Evolutionary conservation across 2,797 vertebrate genomes (phyloP), one percentile per base, ranked within the genome.

Genomic region (Crenichthys baileyi): DNA sequence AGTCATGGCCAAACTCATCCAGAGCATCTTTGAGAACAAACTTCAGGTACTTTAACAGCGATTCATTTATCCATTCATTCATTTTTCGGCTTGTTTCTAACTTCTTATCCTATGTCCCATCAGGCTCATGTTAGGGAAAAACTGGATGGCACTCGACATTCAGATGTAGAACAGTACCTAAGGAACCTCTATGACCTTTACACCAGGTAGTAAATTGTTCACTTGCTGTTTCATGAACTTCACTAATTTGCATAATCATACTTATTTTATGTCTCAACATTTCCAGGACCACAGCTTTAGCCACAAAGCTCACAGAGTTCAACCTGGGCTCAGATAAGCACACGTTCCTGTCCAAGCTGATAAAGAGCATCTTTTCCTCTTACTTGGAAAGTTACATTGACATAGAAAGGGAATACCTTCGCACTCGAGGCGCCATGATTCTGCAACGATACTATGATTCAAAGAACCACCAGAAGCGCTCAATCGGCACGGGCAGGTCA

Each of bases 281-380:
- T 82, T 63, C 81, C 95, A 99, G 98, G 94, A 99, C 98, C 50
- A 98, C 97, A 79, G 90, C 92, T 79, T 95, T 99, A 93, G 97
- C 98, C 84, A 95, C 96, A 92, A 99, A 98, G 93, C 94, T 99
- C 93, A 95, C 97, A 79, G 98, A 99, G 89, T 99, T 99, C 94
- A 99, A 99, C 94, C 94, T 99, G 95, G 98, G 98, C 92, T 99
- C 98, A 84, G 98, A 99, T 96, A 99, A 99, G 94, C 98, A 99
- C 95, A 99, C 98, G 75, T 99, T 99, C 94, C 96, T 99, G 90
- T 97, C 97, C 89, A 99, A 99, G 94, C 96, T 99, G 92, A 99
- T 98, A 95, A 99, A 99, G 94, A 98, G 96, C 94, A 99, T 99
- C 93, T 99, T 99, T 95, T 97, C 97, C 90, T 95, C 95, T 78